Base-by-base conservation (phyloP, 2,888 invertebrate species). In the Eupithecia inturbata region DNA sequence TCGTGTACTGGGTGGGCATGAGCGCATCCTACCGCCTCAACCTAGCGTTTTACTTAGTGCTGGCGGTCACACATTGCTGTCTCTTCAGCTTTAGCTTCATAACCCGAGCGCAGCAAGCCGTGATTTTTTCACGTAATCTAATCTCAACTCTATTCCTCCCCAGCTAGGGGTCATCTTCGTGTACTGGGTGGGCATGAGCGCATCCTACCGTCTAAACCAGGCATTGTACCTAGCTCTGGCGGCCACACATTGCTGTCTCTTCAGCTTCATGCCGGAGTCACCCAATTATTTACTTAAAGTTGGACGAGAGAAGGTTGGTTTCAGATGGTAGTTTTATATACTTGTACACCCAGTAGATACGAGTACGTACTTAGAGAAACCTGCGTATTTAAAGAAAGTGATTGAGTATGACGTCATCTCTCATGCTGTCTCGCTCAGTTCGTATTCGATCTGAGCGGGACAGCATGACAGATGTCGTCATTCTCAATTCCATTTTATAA, bases 181-280 rank as follows among this genome's bases (percentile, higher is more conserved):
- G 33, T 92, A 92, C 64, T 86, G 86, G 0, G 75, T 90, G 0
- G 91, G 91, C 1, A 89, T 90, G 88, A 67, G 80, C 1, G 72
- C 80, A 3, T 85, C 88, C 0, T 92, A 91, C 49, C 77, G 72
- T 10, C 82, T 77, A 9, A 91, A 89, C 75, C 91, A 92, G 69
- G 79, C 81, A 0, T 85, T 89, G 1, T 92, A 89, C 69, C 72
- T 92, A 12, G 79, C 81, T 0, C 81, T 91, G 9, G 82, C 90
- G 5, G 81, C 77, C 0, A 28, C 76, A 0, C 92, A 91, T 67
- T 87, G 84, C 5, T 7, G 88, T 3, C 57, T 85, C 9, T 91
- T 91, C 75, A 84, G 83, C 68, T 88, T 88, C 53, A 90, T 92
- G 92, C 92, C 92, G 0, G 92, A 93, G 72, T 91, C 92, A 0